A percentile compares a stretch with the other conserved stretches of the same genome.
Conservation (phyloP, 2,113 vertebrate genomes). For the Nothocercus nigrocapillus region DNA sequence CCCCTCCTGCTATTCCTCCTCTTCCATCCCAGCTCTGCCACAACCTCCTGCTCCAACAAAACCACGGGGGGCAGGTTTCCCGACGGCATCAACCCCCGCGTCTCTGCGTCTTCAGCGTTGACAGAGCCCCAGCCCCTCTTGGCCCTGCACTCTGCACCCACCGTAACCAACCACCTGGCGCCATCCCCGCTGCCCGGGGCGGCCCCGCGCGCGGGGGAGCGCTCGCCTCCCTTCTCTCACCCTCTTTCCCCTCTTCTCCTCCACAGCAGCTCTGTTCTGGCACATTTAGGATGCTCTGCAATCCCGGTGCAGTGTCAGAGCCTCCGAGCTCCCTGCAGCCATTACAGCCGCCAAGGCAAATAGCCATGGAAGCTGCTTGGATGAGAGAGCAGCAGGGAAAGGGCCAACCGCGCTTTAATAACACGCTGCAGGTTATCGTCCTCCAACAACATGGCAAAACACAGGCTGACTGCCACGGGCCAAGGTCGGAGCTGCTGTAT, state of each 20-base stretch:
- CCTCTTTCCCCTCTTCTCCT: not conserved
- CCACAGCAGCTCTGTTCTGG: not conserved
- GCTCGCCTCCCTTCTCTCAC: not conserved
- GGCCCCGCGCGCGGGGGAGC: accelerated
- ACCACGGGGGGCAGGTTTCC: not conserved
- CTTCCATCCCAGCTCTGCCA: not conserved
- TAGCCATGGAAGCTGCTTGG: not conserved
- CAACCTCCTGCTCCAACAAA: not conserved
- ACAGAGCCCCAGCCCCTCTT: conserved; percentile 18
- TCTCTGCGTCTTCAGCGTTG: not conserved
- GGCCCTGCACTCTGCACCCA: not conserved
- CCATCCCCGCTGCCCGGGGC: not conserved
- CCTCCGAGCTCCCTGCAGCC: not conserved
- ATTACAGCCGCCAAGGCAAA: conserved; percentile 34
- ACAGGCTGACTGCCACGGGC: not conserved
- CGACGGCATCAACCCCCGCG: not conserved
- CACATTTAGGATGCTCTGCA: conserved; percentile 5
- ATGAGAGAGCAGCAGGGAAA: conserved; percentile 40
- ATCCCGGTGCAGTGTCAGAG: not conserved
- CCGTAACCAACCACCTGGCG: conserved; percentile 35
- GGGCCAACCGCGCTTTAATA: not conserved
- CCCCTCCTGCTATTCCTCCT: not conserved
- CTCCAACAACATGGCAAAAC: not conserved
- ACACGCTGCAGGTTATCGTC: not conserved
- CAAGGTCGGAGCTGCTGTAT: not conserved